These are phyloP conservation scores for Drosophila lutescens DNA, from an alignment of 2,888 invertebrate species.

Conservation along the genomic window DNA sequence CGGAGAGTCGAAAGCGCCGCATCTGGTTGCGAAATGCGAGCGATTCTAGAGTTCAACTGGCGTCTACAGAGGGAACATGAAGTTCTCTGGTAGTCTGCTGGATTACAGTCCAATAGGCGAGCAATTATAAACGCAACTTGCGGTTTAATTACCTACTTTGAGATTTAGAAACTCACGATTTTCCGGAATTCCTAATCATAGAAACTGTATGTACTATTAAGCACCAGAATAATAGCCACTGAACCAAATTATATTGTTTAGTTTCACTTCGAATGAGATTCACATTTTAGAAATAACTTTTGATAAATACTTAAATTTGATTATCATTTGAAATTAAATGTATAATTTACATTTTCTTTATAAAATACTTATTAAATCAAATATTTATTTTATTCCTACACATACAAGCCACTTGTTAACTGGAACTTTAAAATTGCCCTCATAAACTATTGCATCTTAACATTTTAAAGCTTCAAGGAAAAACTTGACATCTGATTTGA, in stretches of 20 bases:
- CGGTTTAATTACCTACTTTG: background rate
- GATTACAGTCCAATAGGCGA: slow-evolving; percentile 3
- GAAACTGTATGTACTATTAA: background rate
- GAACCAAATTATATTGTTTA: too few relatives aligned
- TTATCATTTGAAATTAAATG: too few relatives aligned
- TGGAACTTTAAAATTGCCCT: background rate
- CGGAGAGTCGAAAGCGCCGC: slow-evolving; percentile 22
- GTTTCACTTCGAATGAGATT: too few relatives aligned
- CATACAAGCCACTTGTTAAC: background rate
- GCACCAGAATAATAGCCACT: background rate
- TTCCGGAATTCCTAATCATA: slow-evolving; percentile 2
- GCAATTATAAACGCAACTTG: slow-evolving; percentile 7
- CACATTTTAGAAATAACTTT: too few relatives aligned
- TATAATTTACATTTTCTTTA: too few relatives aligned
- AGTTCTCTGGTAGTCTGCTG: slow-evolving; percentile 9
- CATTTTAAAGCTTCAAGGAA: background rate
- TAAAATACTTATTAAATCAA: background rate
- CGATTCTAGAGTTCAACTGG: slow-evolving; percentile 14
- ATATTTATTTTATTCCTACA: background rate
- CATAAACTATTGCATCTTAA: background rate
- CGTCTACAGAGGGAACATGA: slow-evolving; percentile 23
- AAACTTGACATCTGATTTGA: background rate
- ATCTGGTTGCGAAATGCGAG: slow-evolving; percentile 46
- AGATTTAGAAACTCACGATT: background rate
- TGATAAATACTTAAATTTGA: too few relatives aligned